These are phyloP conservation scores for Heloderma charlesbogerti DNA, from an alignment of 2,113 vertebrate genomes.

Conservation along the genomic window DNA sequence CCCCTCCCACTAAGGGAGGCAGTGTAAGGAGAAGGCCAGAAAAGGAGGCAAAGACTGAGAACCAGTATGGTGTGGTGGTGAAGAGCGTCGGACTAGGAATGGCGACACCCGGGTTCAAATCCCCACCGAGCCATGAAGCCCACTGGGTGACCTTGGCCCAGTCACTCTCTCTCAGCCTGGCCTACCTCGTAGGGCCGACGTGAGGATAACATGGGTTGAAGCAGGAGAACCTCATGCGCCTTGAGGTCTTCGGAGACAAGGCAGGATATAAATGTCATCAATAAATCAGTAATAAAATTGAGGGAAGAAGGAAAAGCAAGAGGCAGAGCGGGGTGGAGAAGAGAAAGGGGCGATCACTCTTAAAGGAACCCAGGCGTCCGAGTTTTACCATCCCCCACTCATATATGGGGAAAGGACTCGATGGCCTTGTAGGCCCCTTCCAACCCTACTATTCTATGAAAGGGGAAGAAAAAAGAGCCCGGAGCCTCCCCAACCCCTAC, in stretches of 20 bases:
- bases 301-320: neutral
- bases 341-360: no score
- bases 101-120: neutral
- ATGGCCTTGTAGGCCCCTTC: no score
- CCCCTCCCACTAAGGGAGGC: neutral
- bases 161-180: neutral
- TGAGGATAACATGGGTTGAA: neutral
- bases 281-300: neutral
- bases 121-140: no score
- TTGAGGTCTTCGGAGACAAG: neutral
- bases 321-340: no score
- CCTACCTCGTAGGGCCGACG: constrained; percentile 2
- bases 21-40: no score
- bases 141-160: no score
- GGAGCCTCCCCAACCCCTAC: no score
- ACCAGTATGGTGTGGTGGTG: neutral
- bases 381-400: neutral
- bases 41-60: neutral
- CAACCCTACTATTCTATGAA: no score
- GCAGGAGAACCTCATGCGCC: no score
- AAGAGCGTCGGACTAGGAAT: neutral
- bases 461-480: neutral
- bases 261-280: neutral
- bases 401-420: neutral
- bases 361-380: neutral